phyloP scores from a whole-genome alignment of 1,140 invertebrate genomes.

The Diploscapter pachys region DNA sequence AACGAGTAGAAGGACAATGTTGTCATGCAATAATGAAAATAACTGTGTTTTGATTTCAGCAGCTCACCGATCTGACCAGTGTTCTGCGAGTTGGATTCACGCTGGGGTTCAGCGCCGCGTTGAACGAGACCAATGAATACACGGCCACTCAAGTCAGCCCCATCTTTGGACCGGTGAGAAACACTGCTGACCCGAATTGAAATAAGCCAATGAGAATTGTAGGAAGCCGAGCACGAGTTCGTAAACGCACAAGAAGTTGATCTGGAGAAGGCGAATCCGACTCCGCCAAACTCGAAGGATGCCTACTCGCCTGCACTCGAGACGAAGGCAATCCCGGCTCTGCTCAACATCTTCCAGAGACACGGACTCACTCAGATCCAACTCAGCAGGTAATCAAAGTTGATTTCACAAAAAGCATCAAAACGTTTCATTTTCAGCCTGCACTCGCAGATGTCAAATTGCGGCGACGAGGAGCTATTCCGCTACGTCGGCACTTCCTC shows the following conservation, averaged over 20 bases:
- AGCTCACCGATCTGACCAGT: slow-evolving; percentile 52
- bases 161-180: slow-evolving; percentile 34
- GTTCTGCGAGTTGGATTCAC: slow-evolving; percentile 55
- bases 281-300: slow-evolving; percentile 41
- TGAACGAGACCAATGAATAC: slow-evolving; percentile 49
- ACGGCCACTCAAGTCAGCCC: slow-evolving; percentile 53
- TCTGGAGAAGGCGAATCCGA: slow-evolving; percentile 28
- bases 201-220: slow-evolving; percentile 14
- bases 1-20: neutral
- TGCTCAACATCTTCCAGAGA: slow-evolving; percentile 52
- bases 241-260: slow-evolving; percentile 28
- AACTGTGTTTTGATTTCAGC: slow-evolving; percentile 32
- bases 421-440: slow-evolving; percentile 38
- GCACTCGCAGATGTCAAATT: slow-evolving; percentile 58
- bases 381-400: slow-evolving; percentile 46
- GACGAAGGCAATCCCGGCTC: slow-evolving; percentile 44
- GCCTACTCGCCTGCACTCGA: slow-evolving; percentile 50
- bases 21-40: neutral
- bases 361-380: slow-evolving; percentile 47
- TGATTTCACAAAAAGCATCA: neutral
- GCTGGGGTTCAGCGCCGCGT: slow-evolving; percentile 49
- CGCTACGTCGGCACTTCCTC: slow-evolving; percentile 57
- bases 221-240: slow-evolving; percentile 48
- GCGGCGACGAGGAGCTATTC: slow-evolving; percentile 53
- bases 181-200: too few relatives aligned